Conservation (phyloP, 2,113 vertebrate species). For the Corydoras maculifer region DNA sequence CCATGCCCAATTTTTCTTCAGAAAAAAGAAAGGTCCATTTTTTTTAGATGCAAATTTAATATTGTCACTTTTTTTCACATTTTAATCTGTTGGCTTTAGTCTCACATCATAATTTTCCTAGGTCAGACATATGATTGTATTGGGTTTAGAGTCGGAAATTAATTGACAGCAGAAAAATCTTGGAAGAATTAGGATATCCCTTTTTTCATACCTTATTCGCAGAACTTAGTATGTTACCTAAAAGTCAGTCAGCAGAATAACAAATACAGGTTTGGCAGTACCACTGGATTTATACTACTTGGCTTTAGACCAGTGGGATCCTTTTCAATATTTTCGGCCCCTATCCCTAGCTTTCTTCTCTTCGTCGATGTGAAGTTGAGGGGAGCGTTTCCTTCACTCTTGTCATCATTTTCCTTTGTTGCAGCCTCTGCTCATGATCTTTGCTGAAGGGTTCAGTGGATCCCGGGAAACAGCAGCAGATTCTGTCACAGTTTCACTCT, state of each 20-base stretch:
- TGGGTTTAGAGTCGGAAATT: not conserved
- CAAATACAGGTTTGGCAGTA: constrained; percentile 59
- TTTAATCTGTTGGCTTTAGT: too few species aligned
- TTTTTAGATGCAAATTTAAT: too few species aligned
- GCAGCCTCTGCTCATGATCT: constrained; percentile 51
- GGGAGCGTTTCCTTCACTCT: constrained; percentile 43
- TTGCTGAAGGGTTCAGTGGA: constrained; percentile 64
- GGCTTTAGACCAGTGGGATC: constrained; percentile 55
- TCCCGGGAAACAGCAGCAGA: constrained; percentile 65
- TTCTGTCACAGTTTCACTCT: constrained; percentile 56
- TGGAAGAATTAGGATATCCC: constrained; percentile 1
- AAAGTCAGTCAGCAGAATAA: constrained; percentile 45
- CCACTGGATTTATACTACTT: constrained; percentile 54
- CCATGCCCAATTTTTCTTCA: too few species aligned
- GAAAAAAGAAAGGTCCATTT: too few species aligned
- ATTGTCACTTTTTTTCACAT: too few species aligned
- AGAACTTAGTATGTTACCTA: constrained; percentile 37
- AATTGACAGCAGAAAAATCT: too few species aligned
- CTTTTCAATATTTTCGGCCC: constrained; percentile 47
- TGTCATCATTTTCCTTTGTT: constrained; percentile 40
- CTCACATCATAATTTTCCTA: too few species aligned
- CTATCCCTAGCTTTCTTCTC: constrained; percentile 32
- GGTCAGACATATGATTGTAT: too few species aligned
- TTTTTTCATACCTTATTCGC: constrained; percentile 28
- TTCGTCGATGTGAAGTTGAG: constrained; percentile 60